Conservation (phyloP, 2,113 vertebrate genomes). For the Daboia siamensis region DNA sequence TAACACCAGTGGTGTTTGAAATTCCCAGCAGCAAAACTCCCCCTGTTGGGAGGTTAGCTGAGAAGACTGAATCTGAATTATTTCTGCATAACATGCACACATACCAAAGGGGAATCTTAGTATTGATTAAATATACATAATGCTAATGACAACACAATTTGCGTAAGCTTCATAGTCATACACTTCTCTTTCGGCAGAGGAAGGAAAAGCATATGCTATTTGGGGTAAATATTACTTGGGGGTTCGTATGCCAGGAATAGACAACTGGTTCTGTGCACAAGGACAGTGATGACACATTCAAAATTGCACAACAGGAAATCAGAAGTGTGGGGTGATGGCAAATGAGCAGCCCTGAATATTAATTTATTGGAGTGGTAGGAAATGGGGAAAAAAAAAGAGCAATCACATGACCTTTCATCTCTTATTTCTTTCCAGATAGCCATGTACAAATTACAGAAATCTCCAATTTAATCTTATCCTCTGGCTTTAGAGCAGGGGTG, state of each 20-base stretch:
- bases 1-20: conserved; percentile 5
- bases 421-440: neutral
- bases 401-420: too few species aligned
- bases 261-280: neutral
- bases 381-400: neutral
- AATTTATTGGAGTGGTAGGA: neutral
- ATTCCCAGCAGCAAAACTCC: neutral
- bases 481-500: neutral
- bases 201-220: neutral
- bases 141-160: neutral
- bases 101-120: neutral
- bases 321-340: neutral
- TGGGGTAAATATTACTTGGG: neutral
- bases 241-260: neutral
- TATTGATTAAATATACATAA: neutral
- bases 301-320: neutral
- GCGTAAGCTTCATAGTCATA: neutral
- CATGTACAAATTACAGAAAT: neutral
- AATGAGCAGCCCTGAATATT: neutral
- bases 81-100: neutral
- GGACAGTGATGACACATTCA: neutral
- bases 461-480: neutral
- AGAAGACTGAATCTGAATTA: neutral
- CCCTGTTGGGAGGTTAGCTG: neutral
- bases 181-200: neutral